Conservation (phyloP, 1,140 invertebrate species). For the Lordiphosa collinella region DNA sequence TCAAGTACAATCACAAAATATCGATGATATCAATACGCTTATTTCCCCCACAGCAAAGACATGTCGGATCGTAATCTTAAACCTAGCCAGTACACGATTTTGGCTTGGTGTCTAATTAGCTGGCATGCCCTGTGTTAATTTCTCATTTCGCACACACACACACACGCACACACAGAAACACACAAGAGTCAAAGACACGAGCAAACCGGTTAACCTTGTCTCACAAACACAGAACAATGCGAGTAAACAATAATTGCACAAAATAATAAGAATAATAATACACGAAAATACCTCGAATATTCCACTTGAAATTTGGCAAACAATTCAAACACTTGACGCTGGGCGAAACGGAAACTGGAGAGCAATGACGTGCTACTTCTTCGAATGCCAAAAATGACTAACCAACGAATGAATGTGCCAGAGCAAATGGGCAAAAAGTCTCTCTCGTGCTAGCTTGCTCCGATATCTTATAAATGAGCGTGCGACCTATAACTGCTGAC, state of each 20-base stretch:
- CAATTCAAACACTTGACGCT: slow-evolving; percentile 5
- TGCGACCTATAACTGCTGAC: too few relatives aligned
- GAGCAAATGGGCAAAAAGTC: background rate
- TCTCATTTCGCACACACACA: slow-evolving; percentile 14
- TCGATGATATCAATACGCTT: too few relatives aligned
- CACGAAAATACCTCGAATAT: slow-evolving; percentile 9
- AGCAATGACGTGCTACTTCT: background rate
- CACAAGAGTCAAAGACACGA: background rate
- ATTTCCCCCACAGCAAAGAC: too few relatives aligned
- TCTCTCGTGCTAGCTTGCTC: too few relatives aligned
- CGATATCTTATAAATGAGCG: too few relatives aligned
- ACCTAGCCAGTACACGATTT: too few relatives aligned
- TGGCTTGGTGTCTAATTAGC: background rate
- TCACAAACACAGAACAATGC: slow-evolving; percentile 10
- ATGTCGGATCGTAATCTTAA: too few relatives aligned
- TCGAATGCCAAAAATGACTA: slow-evolving; percentile 12
- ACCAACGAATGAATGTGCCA: background rate
- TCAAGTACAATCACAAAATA: too few relatives aligned
- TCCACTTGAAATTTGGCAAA: slow-evolving; percentile 12
- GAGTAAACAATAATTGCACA: slow-evolving; percentile 16
- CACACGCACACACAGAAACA: slow-evolving; percentile 12
- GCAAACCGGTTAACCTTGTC: slow-evolving; percentile 57
- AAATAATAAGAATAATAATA: slow-evolving; percentile 35
- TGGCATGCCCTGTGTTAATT: slow-evolving; percentile 8
- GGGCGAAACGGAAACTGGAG: background rate